Percentiles rank a stretch among this genome's conserved stretches.
These are phyloP conservation scores for Xiphorhynchus erythropygius DNA, from an alignment of 2,797 vertebrate genomes.

Conservation along the genomic window DNA sequence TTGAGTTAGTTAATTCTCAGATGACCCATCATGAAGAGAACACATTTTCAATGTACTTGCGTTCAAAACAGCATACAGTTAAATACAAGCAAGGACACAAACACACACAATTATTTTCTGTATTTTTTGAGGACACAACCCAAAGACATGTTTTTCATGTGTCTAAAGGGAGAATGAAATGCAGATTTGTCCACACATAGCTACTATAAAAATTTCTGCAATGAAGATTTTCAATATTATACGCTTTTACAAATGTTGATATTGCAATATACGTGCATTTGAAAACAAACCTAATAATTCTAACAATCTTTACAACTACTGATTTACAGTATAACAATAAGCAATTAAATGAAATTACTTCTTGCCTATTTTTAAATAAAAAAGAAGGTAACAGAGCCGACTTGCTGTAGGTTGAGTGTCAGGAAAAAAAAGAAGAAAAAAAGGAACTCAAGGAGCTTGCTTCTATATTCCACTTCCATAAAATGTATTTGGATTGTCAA, in stretches of 20 bases:
- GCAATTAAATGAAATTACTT: neutral
- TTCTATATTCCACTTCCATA: neutral
- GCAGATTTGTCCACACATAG: neutral
- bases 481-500: neutral
- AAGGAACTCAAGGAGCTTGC: neutral
- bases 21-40: neutral
- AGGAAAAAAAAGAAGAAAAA: accelerated
- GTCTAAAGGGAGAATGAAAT: neutral
- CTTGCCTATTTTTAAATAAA: neutral
- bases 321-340: neutral
- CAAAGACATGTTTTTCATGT: neutral
- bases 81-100: neutral
- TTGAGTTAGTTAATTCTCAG: neutral
- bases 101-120: neutral
- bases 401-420: neutral
- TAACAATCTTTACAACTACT: neutral
- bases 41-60: neutral
- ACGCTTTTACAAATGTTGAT: neutral
- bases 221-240: neutral
- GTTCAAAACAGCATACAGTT: neutral
- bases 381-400: neutral
- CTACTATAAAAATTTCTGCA: neutral
- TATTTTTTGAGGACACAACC: neutral
- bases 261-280: neutral
- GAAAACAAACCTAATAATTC: neutral